Evolutionary conservation across 2,888 invertebrate genomes (phyloP).

Genomic region (Sialis fuliginosa): DNA sequence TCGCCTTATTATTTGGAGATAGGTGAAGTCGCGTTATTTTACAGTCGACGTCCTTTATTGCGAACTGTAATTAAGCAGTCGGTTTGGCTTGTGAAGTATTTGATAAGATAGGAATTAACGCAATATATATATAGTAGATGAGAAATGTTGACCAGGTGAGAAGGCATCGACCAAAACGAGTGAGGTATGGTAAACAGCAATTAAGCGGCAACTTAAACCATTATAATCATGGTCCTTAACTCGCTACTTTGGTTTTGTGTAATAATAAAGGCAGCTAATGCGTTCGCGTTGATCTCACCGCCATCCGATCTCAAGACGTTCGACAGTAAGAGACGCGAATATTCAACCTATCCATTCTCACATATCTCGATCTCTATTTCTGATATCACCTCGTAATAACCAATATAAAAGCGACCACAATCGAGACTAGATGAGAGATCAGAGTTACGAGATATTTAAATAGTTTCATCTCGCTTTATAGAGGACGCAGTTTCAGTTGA

Average conservation of each 20-base stretch:
- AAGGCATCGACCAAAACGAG: slow-evolving; percentile 28
- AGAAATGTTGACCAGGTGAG: slow-evolving; percentile 10
- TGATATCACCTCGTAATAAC: too few relatives aligned
- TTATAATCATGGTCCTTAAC: slow-evolving; percentile 26
- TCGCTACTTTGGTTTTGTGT: slow-evolving; percentile 24
- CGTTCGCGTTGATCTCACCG: neutral
- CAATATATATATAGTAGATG: too few relatives aligned
- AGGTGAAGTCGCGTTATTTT: too few relatives aligned
- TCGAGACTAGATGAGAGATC: neutral
- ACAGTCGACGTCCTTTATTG: too few relatives aligned
- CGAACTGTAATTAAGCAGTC: too few relatives aligned
- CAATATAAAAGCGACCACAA: neutral
- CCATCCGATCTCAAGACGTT: neutral
- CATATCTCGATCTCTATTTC: too few relatives aligned
- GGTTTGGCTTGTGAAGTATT: too few relatives aligned
- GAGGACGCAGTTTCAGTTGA: neutral
- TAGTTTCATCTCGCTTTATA: neutral
- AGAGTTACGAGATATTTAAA: neutral
- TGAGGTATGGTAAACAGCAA: slow-evolving; percentile 25
- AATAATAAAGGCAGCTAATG: neutral
- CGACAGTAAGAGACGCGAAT: neutral
- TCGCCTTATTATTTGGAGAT: too few relatives aligned
- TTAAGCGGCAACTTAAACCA: slow-evolving; percentile 28
- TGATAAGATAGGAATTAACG: too few relatives aligned
- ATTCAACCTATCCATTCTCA: neutral